Conservation (phyloP, 2,113 vertebrate species). For the Pangasianodon gigas region DNA sequence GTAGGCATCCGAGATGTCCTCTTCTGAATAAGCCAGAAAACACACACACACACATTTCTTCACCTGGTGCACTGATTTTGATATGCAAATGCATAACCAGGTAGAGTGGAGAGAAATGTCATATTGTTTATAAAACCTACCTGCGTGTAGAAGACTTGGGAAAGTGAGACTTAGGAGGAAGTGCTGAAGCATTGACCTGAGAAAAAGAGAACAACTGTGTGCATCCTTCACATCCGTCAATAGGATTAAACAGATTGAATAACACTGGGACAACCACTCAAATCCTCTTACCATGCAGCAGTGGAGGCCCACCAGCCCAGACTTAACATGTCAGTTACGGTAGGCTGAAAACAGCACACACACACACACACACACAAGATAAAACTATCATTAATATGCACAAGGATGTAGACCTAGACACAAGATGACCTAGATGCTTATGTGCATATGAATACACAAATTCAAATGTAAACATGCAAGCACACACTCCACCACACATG, state of each 20-base stretch:
- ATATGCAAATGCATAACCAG: background rate
- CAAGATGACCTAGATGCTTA: background rate
- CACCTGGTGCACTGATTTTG: background rate
- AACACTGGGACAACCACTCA: background rate
- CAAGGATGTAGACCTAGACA: background rate
- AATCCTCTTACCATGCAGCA: slow-evolving; percentile 86
- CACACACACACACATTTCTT: background rate
- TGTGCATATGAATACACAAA: background rate
- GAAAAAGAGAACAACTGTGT: slow-evolving; percentile 27
- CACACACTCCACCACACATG: background rate
- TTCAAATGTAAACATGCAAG: background rate
- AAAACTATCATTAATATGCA: background rate
- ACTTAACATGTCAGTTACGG: slow-evolving; percentile 88
- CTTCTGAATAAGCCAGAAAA: slow-evolving; percentile 82
- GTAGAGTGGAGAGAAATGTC: background rate
- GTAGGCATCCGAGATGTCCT: slow-evolving; percentile 83
- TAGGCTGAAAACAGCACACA: slow-evolving; percentile 76
- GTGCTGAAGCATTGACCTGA: slow-evolving; percentile 94
- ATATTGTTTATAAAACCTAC: slow-evolving; percentile 69
- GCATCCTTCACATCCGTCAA: background rate
- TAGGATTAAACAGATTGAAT: slow-evolving; percentile 17
- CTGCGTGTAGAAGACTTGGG: slow-evolving; percentile 85
- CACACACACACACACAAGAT: slow-evolving; percentile 12
- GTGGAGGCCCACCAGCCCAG: slow-evolving; percentile 96
- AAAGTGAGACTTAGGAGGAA: slow-evolving; percentile 86